phyloP scores from a whole-genome alignment of 2,888 invertebrate genomes.

The Thecocarcelia acutangulata region DNA sequence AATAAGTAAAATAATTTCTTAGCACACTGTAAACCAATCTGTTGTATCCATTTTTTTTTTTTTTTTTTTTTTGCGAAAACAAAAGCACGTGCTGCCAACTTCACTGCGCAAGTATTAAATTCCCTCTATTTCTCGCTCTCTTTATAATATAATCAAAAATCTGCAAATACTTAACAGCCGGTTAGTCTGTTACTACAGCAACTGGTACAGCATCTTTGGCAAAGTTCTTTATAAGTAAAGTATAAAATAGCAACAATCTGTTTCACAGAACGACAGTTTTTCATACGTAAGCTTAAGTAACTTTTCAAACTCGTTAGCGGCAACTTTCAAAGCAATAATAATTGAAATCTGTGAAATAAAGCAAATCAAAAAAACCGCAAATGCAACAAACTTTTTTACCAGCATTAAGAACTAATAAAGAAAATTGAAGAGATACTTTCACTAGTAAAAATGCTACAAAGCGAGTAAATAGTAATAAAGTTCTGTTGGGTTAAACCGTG shows the following conservation, averaged over 20 bases:
- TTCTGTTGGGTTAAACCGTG: no score
- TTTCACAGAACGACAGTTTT: constrained; percentile 31
- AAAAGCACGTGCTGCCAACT: constrained; percentile 22
- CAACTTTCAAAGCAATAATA: background rate
- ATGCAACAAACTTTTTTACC: background rate
- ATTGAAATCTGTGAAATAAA: background rate
- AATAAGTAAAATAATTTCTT: no score
- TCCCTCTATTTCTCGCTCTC: no score
- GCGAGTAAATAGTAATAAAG: no score
- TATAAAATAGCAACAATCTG: constrained; percentile 46
- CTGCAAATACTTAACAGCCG: background rate
- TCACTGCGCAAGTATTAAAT: constrained; percentile 7
- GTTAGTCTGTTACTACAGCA: constrained; percentile 2
- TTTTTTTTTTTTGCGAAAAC: no score
- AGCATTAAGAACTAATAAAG: background rate
- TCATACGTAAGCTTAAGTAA: background rate
- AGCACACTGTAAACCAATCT: no score
- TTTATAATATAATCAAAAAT: background rate
- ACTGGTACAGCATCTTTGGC: background rate
- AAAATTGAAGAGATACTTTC: background rate
- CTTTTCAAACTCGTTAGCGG: background rate
- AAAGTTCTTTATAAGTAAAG: background rate
- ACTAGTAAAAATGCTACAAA: background rate
- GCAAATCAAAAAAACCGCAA: background rate
- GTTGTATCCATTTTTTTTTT: no score